These are phyloP conservation scores for Agrilus mali DNA, from an alignment of 2,888 invertebrate genomes.

Conservation along the genomic window DNA sequence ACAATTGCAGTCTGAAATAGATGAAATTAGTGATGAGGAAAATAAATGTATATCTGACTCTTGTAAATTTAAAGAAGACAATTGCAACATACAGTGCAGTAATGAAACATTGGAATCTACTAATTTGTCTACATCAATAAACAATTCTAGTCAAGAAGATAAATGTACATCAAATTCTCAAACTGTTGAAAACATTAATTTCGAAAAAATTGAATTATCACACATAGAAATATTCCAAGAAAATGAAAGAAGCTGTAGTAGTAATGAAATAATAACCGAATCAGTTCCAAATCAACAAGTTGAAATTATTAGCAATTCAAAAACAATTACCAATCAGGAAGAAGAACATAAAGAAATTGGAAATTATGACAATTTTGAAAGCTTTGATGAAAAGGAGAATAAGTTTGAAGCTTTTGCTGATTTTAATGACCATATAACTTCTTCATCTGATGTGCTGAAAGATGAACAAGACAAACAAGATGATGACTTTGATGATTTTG, in stretches of 20 bases:
- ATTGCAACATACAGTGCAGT: too few species aligned
- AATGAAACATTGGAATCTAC: background rate
- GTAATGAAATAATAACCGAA: too few species aligned
- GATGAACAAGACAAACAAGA: slow-evolving; percentile 13
- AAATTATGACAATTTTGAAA: slow-evolving; percentile 9
- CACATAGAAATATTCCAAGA: too few species aligned
- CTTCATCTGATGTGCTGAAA: slow-evolving; percentile 3
- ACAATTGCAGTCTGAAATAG: too few species aligned
- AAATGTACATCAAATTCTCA: background rate
- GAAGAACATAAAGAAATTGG: slow-evolving; percentile 18
- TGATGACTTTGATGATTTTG: slow-evolving; percentile 26
- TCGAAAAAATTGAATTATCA: background rate
- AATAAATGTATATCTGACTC: too few species aligned
- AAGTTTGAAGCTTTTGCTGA: slow-evolving; percentile 6
- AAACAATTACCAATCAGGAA: background rate
- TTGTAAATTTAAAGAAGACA: too few species aligned
- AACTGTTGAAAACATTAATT: background rate
- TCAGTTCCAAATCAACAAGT: too few species aligned
- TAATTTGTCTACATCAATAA: background rate
- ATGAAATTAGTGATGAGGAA: too few species aligned
- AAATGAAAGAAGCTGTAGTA: too few species aligned
- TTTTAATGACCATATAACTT: slow-evolving; percentile 1
- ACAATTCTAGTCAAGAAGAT: slow-evolving; percentile 3
- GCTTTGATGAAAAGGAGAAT: slow-evolving; percentile 3
- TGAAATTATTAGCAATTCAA: too few species aligned